phyloP scores from a whole-genome alignment of 2,888 invertebrate species.

The Epistrophe eligans region DNA sequence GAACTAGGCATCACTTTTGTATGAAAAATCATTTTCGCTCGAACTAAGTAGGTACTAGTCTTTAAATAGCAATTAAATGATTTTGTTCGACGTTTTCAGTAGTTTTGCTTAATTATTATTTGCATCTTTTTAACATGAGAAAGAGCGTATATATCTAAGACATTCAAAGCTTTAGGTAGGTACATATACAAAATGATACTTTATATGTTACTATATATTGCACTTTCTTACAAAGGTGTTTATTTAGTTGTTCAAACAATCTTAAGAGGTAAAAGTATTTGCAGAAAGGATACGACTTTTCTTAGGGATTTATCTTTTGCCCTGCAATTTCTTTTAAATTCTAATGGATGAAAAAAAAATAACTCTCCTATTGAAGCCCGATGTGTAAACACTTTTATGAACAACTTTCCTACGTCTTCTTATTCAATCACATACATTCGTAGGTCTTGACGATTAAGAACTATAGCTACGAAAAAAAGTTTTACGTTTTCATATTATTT shows the following conservation, averaged over 20 bases:
- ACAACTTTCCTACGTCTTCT: constrained; percentile 26
- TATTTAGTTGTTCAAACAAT: constrained; percentile 24
- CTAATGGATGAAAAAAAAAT: constrained; percentile 22
- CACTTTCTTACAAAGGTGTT: constrained; percentile 9
- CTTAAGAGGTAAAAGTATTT: constrained; percentile 35
- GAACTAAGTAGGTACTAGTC: too few species aligned
- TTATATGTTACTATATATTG: not conserved
- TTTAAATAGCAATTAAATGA: not conserved
- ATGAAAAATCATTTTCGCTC: too few species aligned
- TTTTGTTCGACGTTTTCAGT: not conserved
- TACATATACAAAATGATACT: not conserved
- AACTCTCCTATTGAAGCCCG: constrained; percentile 22
- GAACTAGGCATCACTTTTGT: too few species aligned
- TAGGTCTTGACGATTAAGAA: constrained; percentile 29
- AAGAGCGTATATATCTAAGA: not conserved
- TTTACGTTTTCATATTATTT: constrained; percentile 4
- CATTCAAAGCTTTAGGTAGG: not conserved
- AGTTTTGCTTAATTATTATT: not conserved
- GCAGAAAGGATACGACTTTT: constrained; percentile 14
- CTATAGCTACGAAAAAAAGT: constrained; percentile 17
- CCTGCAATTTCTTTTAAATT: constrained; percentile 20
- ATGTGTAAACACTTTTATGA: constrained; percentile 53
- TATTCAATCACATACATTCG: constrained; percentile 33
- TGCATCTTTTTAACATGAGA: not conserved
- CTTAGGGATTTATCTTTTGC: constrained; percentile 23